A percentile compares a stretch with the other conserved stretches of the same genome.
Evolutionary conservation across 2,888 invertebrate genomes (phyloP).

Genomic region (Metopia argyrocephala): DNA sequence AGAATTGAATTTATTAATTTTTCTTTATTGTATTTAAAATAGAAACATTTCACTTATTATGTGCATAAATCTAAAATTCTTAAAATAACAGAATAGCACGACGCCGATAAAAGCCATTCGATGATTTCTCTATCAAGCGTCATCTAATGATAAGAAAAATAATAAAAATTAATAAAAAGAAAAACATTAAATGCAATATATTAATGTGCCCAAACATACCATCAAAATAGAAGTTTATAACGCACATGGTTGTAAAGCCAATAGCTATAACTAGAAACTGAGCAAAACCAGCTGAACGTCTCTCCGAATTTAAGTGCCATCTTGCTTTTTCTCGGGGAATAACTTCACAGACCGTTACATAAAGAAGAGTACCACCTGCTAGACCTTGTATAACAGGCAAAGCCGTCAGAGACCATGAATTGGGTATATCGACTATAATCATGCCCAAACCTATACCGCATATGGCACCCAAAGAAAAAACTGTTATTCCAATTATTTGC

Average conservation of each 20-base stretch:
- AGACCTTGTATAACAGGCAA: conserved; percentile 84
- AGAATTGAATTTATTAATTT: not conserved
- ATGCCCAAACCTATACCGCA: conserved; percentile 85
- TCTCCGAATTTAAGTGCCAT: conserved; percentile 82
- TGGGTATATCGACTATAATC: conserved; percentile 80
- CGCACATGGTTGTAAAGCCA: conserved; percentile 84
- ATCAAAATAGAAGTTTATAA: conserved; percentile 82
- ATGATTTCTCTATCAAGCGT: conserved; percentile 18
- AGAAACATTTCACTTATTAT: not conserved
- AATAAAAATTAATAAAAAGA: conserved; percentile 37
- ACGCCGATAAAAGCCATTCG: not conserved
- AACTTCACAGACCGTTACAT: conserved; percentile 88
- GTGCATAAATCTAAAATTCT: not conserved
- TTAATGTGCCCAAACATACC: no score
- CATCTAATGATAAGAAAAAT: conserved; percentile 26
- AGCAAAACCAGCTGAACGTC: conserved; percentile 81
- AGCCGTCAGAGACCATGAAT: conserved; percentile 77
- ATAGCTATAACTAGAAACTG: conserved; percentile 82
- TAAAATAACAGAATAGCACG: not conserved
- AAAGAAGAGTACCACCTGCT: conserved; percentile 87
- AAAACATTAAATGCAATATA: conserved; percentile 14
- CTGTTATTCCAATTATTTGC: conserved; percentile 81
- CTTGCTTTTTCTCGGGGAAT: conserved; percentile 86
- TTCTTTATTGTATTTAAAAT: conserved; percentile 18
- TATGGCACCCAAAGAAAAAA: conserved; percentile 85